phyloP scores from a whole-genome alignment of 2,113 vertebrate genomes.

The Lucifuga dentata region DNA sequence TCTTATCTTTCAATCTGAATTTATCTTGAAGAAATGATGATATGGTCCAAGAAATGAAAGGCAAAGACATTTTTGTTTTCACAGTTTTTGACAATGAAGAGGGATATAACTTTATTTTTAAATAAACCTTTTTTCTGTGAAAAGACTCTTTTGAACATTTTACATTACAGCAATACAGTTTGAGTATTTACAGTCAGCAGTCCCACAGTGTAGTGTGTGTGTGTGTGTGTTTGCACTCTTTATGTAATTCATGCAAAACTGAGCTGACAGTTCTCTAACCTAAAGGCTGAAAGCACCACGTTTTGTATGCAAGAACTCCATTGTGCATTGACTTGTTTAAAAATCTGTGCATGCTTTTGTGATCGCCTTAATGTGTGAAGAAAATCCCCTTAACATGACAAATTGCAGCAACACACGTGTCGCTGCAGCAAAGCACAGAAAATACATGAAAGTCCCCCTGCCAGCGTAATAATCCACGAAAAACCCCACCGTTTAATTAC shows the following conservation, averaged over 20 bases:
- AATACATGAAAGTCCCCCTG: slow-evolving; percentile 1
- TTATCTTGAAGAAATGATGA: neutral
- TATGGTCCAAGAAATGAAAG: slow-evolving; percentile 28
- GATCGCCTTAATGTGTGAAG: neutral
- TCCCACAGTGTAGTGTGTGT: slow-evolving; percentile 9
- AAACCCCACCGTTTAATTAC: neutral
- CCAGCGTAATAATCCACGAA: neutral
- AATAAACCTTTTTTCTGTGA: slow-evolving; percentile 95
- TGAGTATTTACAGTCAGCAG: slow-evolving; percentile 63
- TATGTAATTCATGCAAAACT: neutral
- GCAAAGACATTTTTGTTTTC: slow-evolving; percentile 46
- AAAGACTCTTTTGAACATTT: slow-evolving; percentile 60
- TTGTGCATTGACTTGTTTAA: neutral
- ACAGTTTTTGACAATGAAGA: slow-evolving; percentile 76
- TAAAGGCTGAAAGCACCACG: neutral
- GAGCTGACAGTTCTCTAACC: too few species aligned
- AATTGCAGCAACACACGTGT: neutral
- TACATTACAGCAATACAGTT: slow-evolving; percentile 68
- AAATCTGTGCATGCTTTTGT: neutral
- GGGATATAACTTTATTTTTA: slow-evolving; percentile 99
- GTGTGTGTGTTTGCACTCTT: neutral
- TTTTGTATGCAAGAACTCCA: too few species aligned
- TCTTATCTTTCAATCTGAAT: slow-evolving; percentile 13
- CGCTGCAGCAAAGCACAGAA: slow-evolving; percentile 37
- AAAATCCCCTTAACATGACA: too few species aligned